Base-by-base conservation (phyloP, 2,797 vertebrate species). In the Phataginus tetradactyla region DNA sequence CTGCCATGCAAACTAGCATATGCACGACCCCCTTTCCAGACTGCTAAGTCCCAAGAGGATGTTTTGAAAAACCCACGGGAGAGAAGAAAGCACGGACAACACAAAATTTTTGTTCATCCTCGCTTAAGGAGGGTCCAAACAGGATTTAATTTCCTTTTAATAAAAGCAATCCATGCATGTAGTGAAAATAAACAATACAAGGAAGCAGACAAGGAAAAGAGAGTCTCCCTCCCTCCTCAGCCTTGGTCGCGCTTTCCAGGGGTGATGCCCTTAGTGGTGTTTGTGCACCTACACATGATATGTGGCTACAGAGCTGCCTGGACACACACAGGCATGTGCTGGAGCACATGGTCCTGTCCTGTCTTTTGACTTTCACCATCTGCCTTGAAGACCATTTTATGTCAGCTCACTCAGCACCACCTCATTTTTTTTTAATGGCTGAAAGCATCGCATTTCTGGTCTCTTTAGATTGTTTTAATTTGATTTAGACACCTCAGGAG, bases 1-100 rank as follows among this genome's bases (percentile, higher is more conserved):
- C 77, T 94, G 32, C 91, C 69, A 69, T 89, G 80, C 69, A 77
- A 74, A 96, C 75, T 34, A 61, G 87, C 78, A 64, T 39, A 27
- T 61, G 2, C 68, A 32, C 18, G n/a, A 64, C 29, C n/a, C 14
- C 8, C 23, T 32, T 71, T 72, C 32, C 34, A 64, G 77, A 55
- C 1, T 71, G 21, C 21, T 25, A 25, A 78, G n/a, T 68, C 51
- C 86, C 5, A 2, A 15, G 39, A 15, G 39, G 49, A 49, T 23
- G n/a, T 83, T 86, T 59, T 37, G 57, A 23, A 64, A 89, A 89
- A 85, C 17, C 3, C 21, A 7, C 42, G 37, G 49, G 25, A 71
- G 37, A 42, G 27, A 29, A 59, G 32, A 86, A n/a, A 37, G 20
- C 45, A 57, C 69, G 20, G 34, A 74, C 1, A 7, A 39, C 7